Conservation (phyloP, 2,888 invertebrate species). For the Apocheima hispidaria region DNA sequence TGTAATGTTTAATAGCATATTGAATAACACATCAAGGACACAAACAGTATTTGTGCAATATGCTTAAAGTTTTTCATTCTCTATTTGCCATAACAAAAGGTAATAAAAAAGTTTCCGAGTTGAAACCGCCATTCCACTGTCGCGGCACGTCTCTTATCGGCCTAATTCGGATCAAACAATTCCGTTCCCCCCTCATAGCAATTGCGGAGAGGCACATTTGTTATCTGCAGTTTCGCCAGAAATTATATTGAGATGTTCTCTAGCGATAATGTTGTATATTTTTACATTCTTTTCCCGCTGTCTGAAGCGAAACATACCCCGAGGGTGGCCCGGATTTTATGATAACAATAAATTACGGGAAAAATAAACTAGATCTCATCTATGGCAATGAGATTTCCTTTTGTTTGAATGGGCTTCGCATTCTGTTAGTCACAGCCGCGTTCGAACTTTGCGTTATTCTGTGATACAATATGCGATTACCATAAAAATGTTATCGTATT, state of each 20-base stretch:
- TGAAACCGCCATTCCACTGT: constrained; percentile 60
- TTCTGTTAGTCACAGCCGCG: constrained; percentile 41
- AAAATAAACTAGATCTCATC: constrained; percentile 72
- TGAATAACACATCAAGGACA: constrained; percentile 56
- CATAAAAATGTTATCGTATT: constrained; percentile 8
- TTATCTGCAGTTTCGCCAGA: constrained; percentile 80
- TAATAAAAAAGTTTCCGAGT: constrained; percentile 73
- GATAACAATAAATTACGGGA: constrained; percentile 74
- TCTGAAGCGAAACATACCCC: constrained; percentile 56
- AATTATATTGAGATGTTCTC: constrained; percentile 83
- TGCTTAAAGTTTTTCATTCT: constrained; percentile 54
- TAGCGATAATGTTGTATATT: constrained; percentile 78
- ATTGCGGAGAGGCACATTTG: constrained; percentile 77
- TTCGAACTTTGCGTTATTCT: constrained; percentile 30
- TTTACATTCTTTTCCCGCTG: constrained; percentile 66
- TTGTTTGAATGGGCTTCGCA: constrained; percentile 42
- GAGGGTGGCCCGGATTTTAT: constrained; percentile 68
- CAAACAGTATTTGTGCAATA: constrained; percentile 56
- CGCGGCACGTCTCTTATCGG: constrained; percentile 76
- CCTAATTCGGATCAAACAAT: constrained; percentile 83
- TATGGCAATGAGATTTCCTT: constrained; percentile 64
- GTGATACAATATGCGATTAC: constrained; percentile 19
- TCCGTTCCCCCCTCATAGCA: constrained; percentile 77
- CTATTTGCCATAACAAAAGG: constrained; percentile 54
- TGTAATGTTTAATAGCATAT: constrained; percentile 57